A percentile compares a stretch with the other conserved stretches of the same genome.
These are phyloP conservation scores for Aethina tumida DNA, from an alignment of 1,140 invertebrate species.

Conservation along the genomic window DNA sequence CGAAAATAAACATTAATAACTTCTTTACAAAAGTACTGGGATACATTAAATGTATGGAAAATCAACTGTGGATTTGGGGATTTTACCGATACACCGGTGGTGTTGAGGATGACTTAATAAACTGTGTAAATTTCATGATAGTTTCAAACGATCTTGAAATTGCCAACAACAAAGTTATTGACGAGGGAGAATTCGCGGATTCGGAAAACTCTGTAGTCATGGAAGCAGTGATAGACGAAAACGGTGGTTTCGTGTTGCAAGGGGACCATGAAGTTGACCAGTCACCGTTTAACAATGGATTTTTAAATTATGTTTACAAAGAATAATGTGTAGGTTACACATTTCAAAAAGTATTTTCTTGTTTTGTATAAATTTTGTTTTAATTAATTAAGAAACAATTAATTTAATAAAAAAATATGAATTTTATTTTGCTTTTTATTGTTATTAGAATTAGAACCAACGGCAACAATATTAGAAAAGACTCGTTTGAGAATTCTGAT, in stretches of 20 bases:
- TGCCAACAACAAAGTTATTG: conserved; percentile 5
- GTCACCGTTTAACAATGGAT: conserved; percentile 1
- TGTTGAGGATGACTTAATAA: conserved; percentile 13
- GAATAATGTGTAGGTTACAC: too few species aligned
- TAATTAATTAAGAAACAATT: too few species aligned
- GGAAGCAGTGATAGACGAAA: conserved; percentile 23
- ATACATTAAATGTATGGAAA: conserved; percentile 32
- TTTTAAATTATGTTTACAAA: conserved; percentile 8
- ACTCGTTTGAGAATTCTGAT: too few species aligned
- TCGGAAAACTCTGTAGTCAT: conserved; percentile 8
- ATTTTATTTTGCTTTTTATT: too few species aligned
- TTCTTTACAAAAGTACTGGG: conserved; percentile 28
- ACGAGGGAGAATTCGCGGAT: conserved; percentile 16
- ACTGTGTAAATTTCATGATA: not conserved
- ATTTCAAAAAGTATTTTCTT: too few species aligned
- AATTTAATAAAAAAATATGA: too few species aligned
- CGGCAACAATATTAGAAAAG: too few species aligned
- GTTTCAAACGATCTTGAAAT: not conserved
- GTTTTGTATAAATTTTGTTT: too few species aligned
- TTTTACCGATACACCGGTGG: conserved; percentile 23
- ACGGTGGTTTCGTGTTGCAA: conserved; percentile 20
- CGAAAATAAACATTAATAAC: conserved; percentile 29
- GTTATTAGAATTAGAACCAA: too few species aligned
- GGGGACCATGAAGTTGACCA: conserved; percentile 5
- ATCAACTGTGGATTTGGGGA: conserved; percentile 33